Evolutionary conservation across 2,113 vertebrate genomes (phyloP).

Genomic region (cattle (Bos taurus)): ARS-UCD2.0 NC_037349.1:51020001-51020500

Average conservation of each 20-base stretch:
- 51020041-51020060: slow-evolving; percentile 77
- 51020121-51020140: slow-evolving; percentile 35
- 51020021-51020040: slow-evolving; percentile 80
- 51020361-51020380: slow-evolving; percentile 18
- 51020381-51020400: background rate
- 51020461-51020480: background rate
- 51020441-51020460: background rate
- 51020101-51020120: slow-evolving; percentile 52
- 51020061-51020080: slow-evolving; percentile 75
- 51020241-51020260: background rate
- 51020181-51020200: slow-evolving; percentile 37
- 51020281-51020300: background rate
- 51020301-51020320: background rate
- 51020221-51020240: background rate
- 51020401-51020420: background rate
- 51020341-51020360: slow-evolving; percentile 13
- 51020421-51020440: background rate
- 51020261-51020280: slow-evolving; percentile 23
- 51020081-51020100: slow-evolving; percentile 60
- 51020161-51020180: slow-evolving; percentile 12
- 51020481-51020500: background rate
- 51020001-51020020: slow-evolving; percentile 78
- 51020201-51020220: background rate
- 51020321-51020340: background rate
- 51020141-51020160: slow-evolving; percentile 45